Percentiles rank a stretch among this genome's conserved stretches.
phyloP scores from a whole-genome alignment of 1,140 invertebrate species.

The Holotrichia oblita region DNA sequence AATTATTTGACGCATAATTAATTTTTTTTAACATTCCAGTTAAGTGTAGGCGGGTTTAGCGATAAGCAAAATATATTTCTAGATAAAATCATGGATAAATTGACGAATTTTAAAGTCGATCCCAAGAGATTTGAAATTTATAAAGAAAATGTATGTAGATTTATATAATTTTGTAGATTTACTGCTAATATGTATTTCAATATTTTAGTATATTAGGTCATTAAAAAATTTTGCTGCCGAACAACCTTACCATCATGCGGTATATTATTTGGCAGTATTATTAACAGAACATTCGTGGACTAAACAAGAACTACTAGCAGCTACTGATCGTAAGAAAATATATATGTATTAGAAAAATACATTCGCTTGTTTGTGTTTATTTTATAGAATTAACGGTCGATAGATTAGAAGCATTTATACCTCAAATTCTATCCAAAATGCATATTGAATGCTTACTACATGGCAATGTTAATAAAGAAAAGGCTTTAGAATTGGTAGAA shows the following conservation, averaged over 20 bases:
- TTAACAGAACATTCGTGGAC: constrained; percentile 89
- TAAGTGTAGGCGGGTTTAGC: constrained; percentile 88
- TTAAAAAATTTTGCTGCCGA: constrained; percentile 88
- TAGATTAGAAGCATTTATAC: constrained; percentile 77
- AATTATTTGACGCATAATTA: not conserved
- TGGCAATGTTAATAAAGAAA: constrained; percentile 80
- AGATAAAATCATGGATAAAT: constrained; percentile 86
- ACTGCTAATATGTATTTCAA: not conserved
- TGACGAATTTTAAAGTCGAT: constrained; percentile 85
- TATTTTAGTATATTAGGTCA: constrained; percentile 73
- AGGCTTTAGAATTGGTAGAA: constrained; percentile 74
- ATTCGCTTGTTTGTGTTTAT: not conserved
- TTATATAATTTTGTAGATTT: constrained; percentile 4
- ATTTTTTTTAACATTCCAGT: constrained; percentile 64
- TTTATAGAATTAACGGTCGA: constrained; percentile 78
- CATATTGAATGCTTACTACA: constrained; percentile 87
- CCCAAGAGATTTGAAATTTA: constrained; percentile 88
- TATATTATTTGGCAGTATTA: constrained; percentile 87
- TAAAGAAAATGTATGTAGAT: constrained; percentile 78
- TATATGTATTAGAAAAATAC: too few species aligned
- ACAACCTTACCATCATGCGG: constrained; percentile 93
- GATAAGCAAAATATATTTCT: constrained; percentile 90
- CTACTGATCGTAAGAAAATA: constrained; percentile 72
- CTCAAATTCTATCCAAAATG: constrained; percentile 78
- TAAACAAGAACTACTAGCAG: constrained; percentile 84